Percentiles rank a stretch among this genome's conserved stretches.
Conservation (phyloP, 2,113 vertebrate species). For the Tragelaphus scriptus region DNA sequence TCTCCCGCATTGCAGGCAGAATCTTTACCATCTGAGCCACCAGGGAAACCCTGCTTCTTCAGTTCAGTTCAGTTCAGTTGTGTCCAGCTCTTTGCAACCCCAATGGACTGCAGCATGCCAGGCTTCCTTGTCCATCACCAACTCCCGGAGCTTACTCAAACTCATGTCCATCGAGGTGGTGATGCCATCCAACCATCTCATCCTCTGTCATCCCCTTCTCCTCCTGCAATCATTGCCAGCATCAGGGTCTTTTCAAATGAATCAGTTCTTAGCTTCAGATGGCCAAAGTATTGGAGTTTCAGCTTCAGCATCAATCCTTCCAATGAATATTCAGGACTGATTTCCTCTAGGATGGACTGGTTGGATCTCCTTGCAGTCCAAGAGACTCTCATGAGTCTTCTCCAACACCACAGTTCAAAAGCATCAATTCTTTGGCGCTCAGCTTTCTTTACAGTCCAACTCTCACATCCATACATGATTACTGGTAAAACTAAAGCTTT, state of each 20-base stretch:
- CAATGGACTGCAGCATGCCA: neutral
- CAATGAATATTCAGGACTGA: neutral
- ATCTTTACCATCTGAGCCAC: neutral
- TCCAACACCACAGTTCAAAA: neutral
- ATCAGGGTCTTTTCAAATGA: neutral
- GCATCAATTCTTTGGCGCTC: fast-evolving
- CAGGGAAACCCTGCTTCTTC: neutral
- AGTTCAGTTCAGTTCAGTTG: neutral
- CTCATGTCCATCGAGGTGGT: neutral
- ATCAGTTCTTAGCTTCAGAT: neutral
- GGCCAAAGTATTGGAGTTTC: neutral
- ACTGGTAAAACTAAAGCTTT: neutral
- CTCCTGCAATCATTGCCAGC: neutral
- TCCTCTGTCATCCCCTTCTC: neutral
- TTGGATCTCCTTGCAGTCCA: neutral
- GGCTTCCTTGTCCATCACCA: neutral
- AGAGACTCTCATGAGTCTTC: neutral
- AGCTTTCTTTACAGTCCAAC: neutral
- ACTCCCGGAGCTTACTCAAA: neutral
- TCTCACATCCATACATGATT: neutral
- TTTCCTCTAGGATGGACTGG: neutral
- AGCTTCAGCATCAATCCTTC: neutral
- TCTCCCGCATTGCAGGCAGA: neutral
- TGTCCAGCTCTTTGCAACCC: neutral
- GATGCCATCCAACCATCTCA: neutral